Percentiles rank a stretch among this genome's conserved stretches.
These are phyloP conservation scores for Misgurnus mizolepis DNA, from an alignment of 2,113 vertebrate species.

Conservation along the genomic window DNA sequence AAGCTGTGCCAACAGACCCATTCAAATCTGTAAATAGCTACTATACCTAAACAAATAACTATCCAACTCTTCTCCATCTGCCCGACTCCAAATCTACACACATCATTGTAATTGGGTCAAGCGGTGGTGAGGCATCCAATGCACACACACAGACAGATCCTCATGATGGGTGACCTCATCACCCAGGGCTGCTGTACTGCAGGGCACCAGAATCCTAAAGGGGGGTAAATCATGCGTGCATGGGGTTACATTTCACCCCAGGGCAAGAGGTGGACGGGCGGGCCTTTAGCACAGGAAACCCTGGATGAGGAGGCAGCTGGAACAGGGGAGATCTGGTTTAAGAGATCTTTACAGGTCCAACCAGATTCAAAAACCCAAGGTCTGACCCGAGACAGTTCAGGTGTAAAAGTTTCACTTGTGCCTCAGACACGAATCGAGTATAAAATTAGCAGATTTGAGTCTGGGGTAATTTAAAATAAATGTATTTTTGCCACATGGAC, in stretches of 20 bases:
- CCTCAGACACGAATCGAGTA: no score
- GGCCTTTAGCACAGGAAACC: conserved; percentile 31
- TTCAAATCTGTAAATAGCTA: conserved; percentile 5
- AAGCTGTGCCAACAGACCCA: not conserved
- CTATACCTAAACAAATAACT: not conserved
- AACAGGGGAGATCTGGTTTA: not conserved
- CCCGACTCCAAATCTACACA: not conserved
- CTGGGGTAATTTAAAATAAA: no score
- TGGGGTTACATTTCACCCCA: conserved; percentile 39
- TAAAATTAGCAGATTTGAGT: no score
- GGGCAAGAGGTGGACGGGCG: conserved; percentile 7
- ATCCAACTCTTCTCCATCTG: not conserved
- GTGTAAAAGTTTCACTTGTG: no score
- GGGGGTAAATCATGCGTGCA: conserved; percentile 28
- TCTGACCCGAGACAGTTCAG: no score
- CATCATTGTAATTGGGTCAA: conserved; percentile 28
- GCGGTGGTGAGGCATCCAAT: not conserved
- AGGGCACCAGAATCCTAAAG: not conserved
- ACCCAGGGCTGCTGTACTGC: conserved; percentile 2
- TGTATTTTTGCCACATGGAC: no score
- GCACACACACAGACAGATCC: not conserved
- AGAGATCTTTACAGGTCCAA: no score
- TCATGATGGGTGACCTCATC: conserved; percentile 23
- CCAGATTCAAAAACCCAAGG: no score
- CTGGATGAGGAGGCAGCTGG: not conserved